Conservation (phyloP, 2,113 vertebrate genomes). For the Osmerus eperlanus region DNA sequence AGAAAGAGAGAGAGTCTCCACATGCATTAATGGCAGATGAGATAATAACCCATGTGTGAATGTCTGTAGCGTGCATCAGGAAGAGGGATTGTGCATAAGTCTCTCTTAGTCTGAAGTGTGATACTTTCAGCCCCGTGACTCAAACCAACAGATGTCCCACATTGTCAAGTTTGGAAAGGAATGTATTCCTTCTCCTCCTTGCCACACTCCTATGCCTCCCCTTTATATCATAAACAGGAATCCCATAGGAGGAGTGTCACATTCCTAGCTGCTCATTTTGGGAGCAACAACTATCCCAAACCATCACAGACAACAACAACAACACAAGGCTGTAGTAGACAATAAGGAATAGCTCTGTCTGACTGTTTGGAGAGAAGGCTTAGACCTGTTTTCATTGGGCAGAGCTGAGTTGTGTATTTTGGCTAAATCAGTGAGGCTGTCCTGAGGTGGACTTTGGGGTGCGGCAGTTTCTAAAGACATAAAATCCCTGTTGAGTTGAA, state of each 20-base stretch:
- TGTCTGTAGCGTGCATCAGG: too few species aligned
- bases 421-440: background rate
- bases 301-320: background rate
- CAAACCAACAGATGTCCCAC: background rate
- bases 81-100: too few species aligned
- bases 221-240: background rate
- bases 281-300: background rate
- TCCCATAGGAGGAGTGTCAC: background rate
- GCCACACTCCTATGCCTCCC: too few species aligned
- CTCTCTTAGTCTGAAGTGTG: too few species aligned
- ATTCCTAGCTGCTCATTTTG: background rate
- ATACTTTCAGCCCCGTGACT: too few species aligned
- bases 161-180: background rate
- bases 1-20: too few species aligned
- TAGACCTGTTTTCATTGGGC: background rate
- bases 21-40: too few species aligned
- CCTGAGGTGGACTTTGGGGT: conserved; percentile 26
- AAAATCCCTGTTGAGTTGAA: conserved; percentile 6
- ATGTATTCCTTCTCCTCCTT: background rate
- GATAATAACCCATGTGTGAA: too few species aligned
- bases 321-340: background rate
- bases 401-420: background rate
- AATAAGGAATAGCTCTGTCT: background rate
- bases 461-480: conserved; percentile 21
- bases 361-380: background rate